Evolutionary conservation across 2,888 invertebrate genomes (phyloP), one percentile per base, ranked within the genome.

Genomic region (Acrobasis consociella): DNA sequence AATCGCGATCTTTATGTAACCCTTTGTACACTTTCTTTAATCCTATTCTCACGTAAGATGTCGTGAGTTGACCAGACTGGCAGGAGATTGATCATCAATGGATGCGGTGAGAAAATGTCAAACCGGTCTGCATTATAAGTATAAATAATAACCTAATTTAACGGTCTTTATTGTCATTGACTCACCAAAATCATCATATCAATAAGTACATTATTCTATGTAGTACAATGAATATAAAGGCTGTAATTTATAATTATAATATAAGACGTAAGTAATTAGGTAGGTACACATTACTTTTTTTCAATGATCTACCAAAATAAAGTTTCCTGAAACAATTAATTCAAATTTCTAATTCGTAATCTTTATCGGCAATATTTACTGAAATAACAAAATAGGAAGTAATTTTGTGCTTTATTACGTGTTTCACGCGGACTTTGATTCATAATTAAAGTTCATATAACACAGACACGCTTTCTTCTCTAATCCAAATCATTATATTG

Each of bases 371-470:
- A 74, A 74, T 78, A 71, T 79, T 80, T 80, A 74, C 71, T 76
- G 46, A 46, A 46, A 46, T 46, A 13, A 46, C 72, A 68, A 75
- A 22, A 76, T 79, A 81, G 82, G 83, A 87, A 86, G 85, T 84
- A 85, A 88, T 89, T 88, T 86, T 85, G 85, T 85, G 85, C 80
- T 83, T 86, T 89, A 88, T 88, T 86, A 81, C 81, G 74, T 83
- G 82, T 73, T 85, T 83, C 85, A 84, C 81, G 88, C 86, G 76
- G 82, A 83, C 85, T 77, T 80, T 80, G 66, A 71, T 74, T 77
- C 72, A 75, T 85, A 84, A 86, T 88, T 86, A 85, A 79, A 79
- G 77, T 78, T 79, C 77, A 78, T 79, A 82, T 79, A 82, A 80
- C 69, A 75, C 69, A 77, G 85, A 81, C 75, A 87, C 87, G 86